phyloP scores from a whole-genome alignment of 2,888 invertebrate species.

The Epirrita christyi region DNA sequence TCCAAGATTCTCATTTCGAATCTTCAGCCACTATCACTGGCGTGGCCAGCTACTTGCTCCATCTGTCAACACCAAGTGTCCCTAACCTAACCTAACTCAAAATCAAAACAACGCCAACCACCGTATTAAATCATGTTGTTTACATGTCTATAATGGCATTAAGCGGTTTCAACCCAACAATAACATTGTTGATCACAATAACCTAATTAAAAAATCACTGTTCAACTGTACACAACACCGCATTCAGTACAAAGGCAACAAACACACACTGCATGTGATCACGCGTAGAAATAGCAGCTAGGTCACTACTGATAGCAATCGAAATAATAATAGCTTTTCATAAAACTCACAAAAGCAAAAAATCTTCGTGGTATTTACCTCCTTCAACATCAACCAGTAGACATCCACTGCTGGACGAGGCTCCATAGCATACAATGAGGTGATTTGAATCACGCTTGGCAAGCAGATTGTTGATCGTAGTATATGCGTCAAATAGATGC shows the following conservation, averaged over 20 bases:
- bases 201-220: constrained; percentile 24
- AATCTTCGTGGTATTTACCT: too few relatives aligned
- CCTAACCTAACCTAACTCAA: neutral
- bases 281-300: too few relatives aligned
- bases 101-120: neutral
- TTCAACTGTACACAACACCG: constrained; percentile 7
- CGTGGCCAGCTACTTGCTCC: too few relatives aligned
- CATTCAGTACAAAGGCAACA: constrained; percentile 1
- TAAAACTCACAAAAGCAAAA: neutral
- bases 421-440: too few relatives aligned
- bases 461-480: too few relatives aligned
- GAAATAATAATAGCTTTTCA: neutral
- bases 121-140: neutral
- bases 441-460: too few relatives aligned
- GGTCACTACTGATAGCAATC: too few relatives aligned
- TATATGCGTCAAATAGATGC: too few relatives aligned
- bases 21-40: neutral
- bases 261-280: too few relatives aligned
- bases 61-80: neutral
- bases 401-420: too few relatives aligned
- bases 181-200: constrained; percentile 16
- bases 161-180: constrained; percentile 15
- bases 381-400: too few relatives aligned
- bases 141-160: constrained; percentile 11
- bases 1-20: too few relatives aligned